Conservation (phyloP, 2,113 vertebrate genomes). For the Sander vitreus region DNA sequence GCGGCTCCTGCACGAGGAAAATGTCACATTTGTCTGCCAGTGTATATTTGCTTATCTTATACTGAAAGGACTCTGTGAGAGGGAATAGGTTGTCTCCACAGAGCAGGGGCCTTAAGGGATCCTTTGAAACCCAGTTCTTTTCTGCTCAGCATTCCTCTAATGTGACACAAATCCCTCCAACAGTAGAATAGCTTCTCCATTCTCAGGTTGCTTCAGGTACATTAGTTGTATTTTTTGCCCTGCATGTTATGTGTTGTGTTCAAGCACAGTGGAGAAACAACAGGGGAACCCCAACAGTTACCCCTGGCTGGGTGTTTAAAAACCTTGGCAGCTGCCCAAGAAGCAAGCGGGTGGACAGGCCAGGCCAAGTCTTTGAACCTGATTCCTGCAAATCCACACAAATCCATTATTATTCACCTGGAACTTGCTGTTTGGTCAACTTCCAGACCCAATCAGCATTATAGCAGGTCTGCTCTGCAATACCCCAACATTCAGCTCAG, state of each 20-base stretch:
- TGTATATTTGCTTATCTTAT: constrained; percentile 72
- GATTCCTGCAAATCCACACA: constrained; percentile 64
- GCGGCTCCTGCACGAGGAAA: constrained; percentile 61
- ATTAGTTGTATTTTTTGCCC: constrained; percentile 47
- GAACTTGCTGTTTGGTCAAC: constrained; percentile 61
- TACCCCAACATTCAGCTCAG: constrained; percentile 38
- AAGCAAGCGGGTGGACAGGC: constrained; percentile 47
- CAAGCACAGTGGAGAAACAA: constrained; percentile 39
- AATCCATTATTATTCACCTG: constrained; percentile 73
- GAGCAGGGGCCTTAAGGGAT: constrained; percentile 51
- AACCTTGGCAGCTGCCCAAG: constrained; percentile 60
- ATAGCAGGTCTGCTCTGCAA: constrained; percentile 34
- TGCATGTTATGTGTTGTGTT: constrained; percentile 21
- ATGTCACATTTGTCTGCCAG: constrained; percentile 69
- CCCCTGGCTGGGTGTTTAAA: constrained; percentile 58
- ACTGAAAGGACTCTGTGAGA: constrained; percentile 51
- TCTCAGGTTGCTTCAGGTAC: constrained; percentile 44
- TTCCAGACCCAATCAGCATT: constrained; percentile 58
- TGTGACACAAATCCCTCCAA: constrained; percentile 74
- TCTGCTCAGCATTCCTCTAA: constrained; percentile 58
- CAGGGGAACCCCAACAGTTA: constrained; percentile 56
- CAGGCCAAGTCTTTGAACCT: constrained; percentile 60
- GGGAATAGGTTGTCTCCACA: constrained; percentile 58
- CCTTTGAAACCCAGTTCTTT: constrained; percentile 67
- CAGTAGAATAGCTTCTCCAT: constrained; percentile 47